phyloP scores from a whole-genome alignment of 2,888 invertebrate species.

The Aleiodes alternator region DNA sequence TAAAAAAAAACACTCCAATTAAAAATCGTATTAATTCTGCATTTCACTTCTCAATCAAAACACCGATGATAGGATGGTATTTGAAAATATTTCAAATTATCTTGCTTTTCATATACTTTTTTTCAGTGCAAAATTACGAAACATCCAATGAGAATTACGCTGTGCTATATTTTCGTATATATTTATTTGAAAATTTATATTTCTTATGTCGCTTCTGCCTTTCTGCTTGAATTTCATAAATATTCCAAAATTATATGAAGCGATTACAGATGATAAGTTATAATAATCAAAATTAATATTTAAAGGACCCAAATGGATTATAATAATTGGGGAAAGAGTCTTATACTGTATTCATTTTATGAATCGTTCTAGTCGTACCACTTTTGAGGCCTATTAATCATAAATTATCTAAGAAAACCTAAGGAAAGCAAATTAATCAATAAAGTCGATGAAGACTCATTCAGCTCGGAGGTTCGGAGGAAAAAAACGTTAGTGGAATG shows the following conservation, averaged over 20 bases:
- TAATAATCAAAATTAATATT: conserved; percentile 20
- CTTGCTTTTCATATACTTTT: neutral
- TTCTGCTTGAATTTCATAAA: conserved; percentile 14
- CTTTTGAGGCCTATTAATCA: conserved; percentile 10
- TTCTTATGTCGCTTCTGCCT: conserved; percentile 19
- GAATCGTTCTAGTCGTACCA: neutral
- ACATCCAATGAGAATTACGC: conserved; percentile 13
- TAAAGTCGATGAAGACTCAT: neutral
- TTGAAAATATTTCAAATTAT: neutral
- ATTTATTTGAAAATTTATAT: neutral
- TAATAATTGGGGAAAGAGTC: neutral
- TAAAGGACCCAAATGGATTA: neutral
- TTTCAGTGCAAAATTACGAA: neutral
- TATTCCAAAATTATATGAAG: neutral
- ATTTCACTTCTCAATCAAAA: neutral
- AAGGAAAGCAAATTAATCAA: neutral
- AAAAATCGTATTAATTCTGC: conserved; percentile 1
- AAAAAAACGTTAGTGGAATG: neutral
- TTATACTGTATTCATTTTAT: neutral
- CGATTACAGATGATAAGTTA: neutral
- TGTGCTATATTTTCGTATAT: conserved; percentile 27
- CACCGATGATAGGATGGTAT: neutral
- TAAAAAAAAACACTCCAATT: conserved; percentile 14
- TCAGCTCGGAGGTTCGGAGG: neutral
- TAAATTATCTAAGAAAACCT: conserved; percentile 2